These are phyloP conservation scores for Neodiprion pinetum DNA, from an alignment of 1,140 invertebrate species.

Conservation along the genomic window DNA sequence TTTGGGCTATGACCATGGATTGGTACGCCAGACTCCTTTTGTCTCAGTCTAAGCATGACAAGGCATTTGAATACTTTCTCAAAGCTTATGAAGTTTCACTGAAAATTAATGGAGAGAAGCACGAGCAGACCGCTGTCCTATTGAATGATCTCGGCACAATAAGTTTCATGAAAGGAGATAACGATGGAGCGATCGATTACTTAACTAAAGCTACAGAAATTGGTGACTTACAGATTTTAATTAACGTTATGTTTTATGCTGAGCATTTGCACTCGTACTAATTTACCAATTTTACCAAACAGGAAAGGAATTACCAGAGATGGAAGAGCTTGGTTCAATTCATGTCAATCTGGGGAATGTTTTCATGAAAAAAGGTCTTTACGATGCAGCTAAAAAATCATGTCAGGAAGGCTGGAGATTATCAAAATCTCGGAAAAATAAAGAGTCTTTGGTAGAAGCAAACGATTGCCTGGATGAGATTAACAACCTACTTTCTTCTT, in stretches of 20 bases:
- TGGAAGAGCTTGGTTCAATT: constrained; percentile 73
- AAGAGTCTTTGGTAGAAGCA: constrained; percentile 71
- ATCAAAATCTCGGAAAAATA: constrained; percentile 70
- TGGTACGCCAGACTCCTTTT: constrained; percentile 84
- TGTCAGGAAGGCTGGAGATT: constrained; percentile 77
- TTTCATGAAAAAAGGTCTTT: constrained; percentile 75
- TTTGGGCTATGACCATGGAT: constrained; percentile 77
- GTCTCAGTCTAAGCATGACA: constrained; percentile 66
- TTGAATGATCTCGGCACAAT: constrained; percentile 87
- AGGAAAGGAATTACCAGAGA: constrained; percentile 67
- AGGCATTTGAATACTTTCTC: constrained; percentile 73
- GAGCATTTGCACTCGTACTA: not conserved
- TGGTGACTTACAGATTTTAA: constrained; percentile 55
- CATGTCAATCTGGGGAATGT: constrained; percentile 86
- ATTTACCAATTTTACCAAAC: constrained; percentile 29
- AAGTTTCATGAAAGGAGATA: constrained; percentile 69
- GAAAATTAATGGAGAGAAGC: constrained; percentile 70
- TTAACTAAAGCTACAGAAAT: constrained; percentile 75
- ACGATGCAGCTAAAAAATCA: constrained; percentile 72
- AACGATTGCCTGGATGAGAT: constrained; percentile 74
- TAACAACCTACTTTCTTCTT: constrained; percentile 43
- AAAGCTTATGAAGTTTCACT: constrained; percentile 74
- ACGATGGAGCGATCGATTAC: constrained; percentile 73
- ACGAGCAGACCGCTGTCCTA: constrained; percentile 78
- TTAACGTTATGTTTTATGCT: not conserved